These are phyloP conservation scores for Diarsia brunnea DNA, from an alignment of 2,888 invertebrate species.

Conservation along the genomic window DNA sequence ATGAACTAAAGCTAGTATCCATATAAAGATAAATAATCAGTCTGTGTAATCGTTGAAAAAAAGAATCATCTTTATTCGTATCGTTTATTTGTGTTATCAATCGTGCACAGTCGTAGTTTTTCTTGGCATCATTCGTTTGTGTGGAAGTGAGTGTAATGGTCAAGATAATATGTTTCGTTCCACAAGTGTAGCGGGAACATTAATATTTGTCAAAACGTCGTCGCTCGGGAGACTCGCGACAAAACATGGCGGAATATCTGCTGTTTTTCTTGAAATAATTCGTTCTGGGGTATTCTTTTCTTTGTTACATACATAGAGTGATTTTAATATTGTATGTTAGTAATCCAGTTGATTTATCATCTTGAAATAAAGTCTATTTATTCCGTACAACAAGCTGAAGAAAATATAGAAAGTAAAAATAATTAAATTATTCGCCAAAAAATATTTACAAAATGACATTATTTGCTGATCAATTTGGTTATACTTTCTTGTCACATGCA, in stretches of 20 bases:
- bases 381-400: not conserved
- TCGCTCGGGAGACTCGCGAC: slow-evolving; percentile 66
- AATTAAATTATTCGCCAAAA: not conserved
- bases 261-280: slow-evolving; percentile 66
- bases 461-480: not conserved
- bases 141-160: slow-evolving; percentile 74
- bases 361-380: not conserved
- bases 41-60: slow-evolving; percentile 37
- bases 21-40: not conserved
- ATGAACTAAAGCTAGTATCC: not conserved
- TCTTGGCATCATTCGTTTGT: slow-evolving; percentile 61
- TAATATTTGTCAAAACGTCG: slow-evolving; percentile 79
- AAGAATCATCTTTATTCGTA: slow-evolving; percentile 58
- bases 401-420: not conserved
- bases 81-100: slow-evolving; percentile 68
- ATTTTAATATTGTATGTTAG: slow-evolving; percentile 15
- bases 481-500: not conserved
- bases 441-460: not conserved
- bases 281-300: slow-evolving; percentile 36
- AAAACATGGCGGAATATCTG: slow-evolving; percentile 67
- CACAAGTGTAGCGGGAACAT: slow-evolving; percentile 70
- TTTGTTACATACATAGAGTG: slow-evolving; percentile 3
- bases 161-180: slow-evolving; percentile 74
- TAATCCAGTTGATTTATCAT: not conserved
- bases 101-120: slow-evolving; percentile 63